Evolutionary conservation across 2,797 vertebrate genomes (phyloP).

Genomic region (Pseudochirops cupreus): DNA sequence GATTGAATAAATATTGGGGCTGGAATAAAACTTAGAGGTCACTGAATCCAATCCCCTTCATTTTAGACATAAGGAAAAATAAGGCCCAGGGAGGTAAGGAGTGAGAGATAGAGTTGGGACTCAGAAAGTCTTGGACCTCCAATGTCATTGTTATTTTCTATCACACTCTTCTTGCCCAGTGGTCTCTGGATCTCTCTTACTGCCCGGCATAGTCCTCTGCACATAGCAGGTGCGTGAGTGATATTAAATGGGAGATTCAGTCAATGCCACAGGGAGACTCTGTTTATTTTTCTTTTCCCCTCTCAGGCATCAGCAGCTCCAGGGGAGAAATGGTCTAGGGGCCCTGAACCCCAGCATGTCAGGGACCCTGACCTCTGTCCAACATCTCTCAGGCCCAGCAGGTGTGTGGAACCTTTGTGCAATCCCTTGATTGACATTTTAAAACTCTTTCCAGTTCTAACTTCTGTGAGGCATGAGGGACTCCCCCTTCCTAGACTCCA

Average conservation of each 20-base stretch:
- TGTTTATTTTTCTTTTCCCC: conserved; percentile 52
- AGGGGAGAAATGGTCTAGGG: conserved; percentile 63
- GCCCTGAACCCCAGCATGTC: neutral
- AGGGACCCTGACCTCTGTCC: neutral
- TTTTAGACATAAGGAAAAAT: neutral
- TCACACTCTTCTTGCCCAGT: neutral
- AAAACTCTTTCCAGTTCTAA: neutral
- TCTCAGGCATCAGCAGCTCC: conserved; percentile 63
- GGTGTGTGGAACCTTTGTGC: neutral
- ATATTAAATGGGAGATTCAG: neutral
- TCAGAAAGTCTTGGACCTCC: neutral
- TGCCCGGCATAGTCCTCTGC: neutral
- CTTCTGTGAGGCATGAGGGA: neutral
- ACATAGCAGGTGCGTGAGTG: neutral
- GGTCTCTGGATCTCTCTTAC: neutral
- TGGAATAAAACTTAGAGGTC: neutral
- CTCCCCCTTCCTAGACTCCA: neutral
- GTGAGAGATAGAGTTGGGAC: neutral
- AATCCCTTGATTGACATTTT: neutral
- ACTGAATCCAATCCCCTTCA: neutral
- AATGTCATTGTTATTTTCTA: neutral
- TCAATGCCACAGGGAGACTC: neutral
- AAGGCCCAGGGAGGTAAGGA: neutral
- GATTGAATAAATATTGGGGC: neutral
- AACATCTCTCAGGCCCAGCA: neutral